A percentile compares a stretch with the other conserved stretches of the same genome.
phyloP scores from a whole-genome alignment of 1,140 invertebrate species.

The Zaprionus davidi region DNA sequence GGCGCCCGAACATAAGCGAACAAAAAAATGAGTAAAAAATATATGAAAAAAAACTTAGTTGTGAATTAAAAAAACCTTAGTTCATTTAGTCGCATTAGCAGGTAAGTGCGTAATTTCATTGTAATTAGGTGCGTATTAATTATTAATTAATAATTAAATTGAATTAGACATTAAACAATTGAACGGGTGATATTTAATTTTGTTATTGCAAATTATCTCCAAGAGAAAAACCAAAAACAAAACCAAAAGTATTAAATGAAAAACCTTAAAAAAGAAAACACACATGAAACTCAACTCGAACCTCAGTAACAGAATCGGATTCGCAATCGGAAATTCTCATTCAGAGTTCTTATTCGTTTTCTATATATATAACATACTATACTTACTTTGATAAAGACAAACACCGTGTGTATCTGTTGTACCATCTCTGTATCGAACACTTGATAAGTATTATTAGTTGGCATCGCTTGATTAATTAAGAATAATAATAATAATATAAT shows the following conservation, averaged over 20 bases:
- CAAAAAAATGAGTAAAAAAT: neutral
- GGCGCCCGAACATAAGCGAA: neutral
- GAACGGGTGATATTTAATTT: constrained; percentile 79
- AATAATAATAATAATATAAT: neutral
- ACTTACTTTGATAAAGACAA: neutral
- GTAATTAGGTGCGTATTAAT: constrained; percentile 61
- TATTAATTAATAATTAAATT: constrained; percentile 57
- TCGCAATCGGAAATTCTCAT: constrained; percentile 3
- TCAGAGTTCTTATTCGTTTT: constrained; percentile 3
- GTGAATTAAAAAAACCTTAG: constrained; percentile 44
- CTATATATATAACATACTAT: neutral
- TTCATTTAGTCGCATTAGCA: constrained; percentile 66
- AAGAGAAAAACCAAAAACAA: constrained; percentile 47
- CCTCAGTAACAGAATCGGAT: constrained; percentile 21
- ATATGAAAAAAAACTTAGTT: constrained; percentile 46
- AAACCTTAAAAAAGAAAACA: constrained; percentile 28
- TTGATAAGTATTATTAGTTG: constrained; percentile 61
- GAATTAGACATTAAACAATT: constrained; percentile 71
- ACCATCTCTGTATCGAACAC: neutral
- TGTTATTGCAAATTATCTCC: constrained; percentile 64
- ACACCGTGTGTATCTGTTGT: constrained; percentile 8
- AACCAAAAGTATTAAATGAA: constrained; percentile 7
- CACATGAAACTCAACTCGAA: constrained; percentile 9
- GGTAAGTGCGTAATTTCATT: constrained; percentile 68
- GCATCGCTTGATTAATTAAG: constrained; percentile 76